Evolutionary conservation across 1,140 invertebrate genomes (phyloP), one percentile per base, ranked within the genome.

Genomic region (Eriocheir sinensis): DNA sequence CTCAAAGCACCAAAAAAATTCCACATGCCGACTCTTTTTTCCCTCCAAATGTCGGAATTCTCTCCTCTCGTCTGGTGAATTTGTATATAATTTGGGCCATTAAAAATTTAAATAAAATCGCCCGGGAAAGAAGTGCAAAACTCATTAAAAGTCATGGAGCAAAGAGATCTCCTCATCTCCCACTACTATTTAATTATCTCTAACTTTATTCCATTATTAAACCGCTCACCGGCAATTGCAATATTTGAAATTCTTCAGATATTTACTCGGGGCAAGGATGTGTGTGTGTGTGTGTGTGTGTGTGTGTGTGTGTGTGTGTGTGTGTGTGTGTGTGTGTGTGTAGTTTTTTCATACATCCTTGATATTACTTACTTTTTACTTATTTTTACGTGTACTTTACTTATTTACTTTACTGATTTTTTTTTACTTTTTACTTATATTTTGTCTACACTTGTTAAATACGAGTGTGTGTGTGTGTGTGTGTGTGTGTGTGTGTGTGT

Each of bases 61-160:
- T 4, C n/a, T 72, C 60, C 60, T 72, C 60, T 21, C 60, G 27
- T n/a, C 44, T 8, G n/a, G 60, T n/a, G 60, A 72, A 72, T 72
- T 72, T 72, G 60, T 72, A 72, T 72, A 72, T 72, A 72, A 72
- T 72, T 72, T 72, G 60, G 27, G 12, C 60, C 60, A 72, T 72
- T 72, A 72, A 72, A n/a, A 72, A 72, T 72, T 72, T 72, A 72
- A 72, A 72, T 72, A 72, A 72, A 72, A n/a, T 72, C 60, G 60
- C 27, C 27, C 21, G 12, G 21, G 21, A 72, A 72, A 72, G 60
- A 72, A 72, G 60, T 72, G 60, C 60, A 72, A 72, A 72, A 72
- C 60, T 72, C 60, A 72, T 72, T 72, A 72, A 72, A 72, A 72
- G 60, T 72, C 60, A 72, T 72, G 60, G 60, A 72, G 60, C 60